Base-by-base conservation (phyloP, 2,888 invertebrate species). In the Drosophila quinaria region DNA sequence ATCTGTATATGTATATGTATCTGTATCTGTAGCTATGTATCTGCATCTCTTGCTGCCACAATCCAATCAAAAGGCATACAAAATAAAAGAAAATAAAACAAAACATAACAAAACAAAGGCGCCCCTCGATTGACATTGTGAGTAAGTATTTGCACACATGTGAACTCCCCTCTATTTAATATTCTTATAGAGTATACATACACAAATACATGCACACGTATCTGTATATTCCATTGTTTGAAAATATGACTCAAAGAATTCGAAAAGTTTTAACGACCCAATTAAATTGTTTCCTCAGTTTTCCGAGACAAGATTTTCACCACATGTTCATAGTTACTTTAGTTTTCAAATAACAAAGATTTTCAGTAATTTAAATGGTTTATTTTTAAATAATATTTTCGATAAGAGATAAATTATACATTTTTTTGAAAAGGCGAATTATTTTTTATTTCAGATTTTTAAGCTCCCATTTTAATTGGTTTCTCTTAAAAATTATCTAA, bases 41-140 rank as follows among this genome's bases (percentile, higher is more conserved):
- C 17, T 49, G 39, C 29, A 29, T 13, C 56, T 46, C 17, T 19
- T 22, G 11, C 9, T 47, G 47, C 10, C 15, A 46, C 47, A 58
- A 39, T 47, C 17, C 35, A 46, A 55, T 42, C 54, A 42, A 46
- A 56, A 46, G 17, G 29, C 54, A 41, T 4, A 52, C 37, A n/a
- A 39, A 52, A 25, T 11, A 29, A 41, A 22, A 22, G 2, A 22
- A 25, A 25, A 25, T 6, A 25, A 25, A 46, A 58, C 46, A 55
- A 55, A 55, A 29, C 19, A 33, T 44, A 22, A 22, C 22, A 22
- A 22, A 46, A 58, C 56, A 55, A 55, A 55, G 55, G 55, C 55
- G 33, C 8, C 22, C 22, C 55, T 51, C 52, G 42, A 42, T 60
- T 50, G 60, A n/a, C 49, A 50, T 41, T 49, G 42, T 44, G 55